Base-by-base conservation (phyloP, 2,797 vertebrate species). In the Centroberyx gerrardi region DNA sequence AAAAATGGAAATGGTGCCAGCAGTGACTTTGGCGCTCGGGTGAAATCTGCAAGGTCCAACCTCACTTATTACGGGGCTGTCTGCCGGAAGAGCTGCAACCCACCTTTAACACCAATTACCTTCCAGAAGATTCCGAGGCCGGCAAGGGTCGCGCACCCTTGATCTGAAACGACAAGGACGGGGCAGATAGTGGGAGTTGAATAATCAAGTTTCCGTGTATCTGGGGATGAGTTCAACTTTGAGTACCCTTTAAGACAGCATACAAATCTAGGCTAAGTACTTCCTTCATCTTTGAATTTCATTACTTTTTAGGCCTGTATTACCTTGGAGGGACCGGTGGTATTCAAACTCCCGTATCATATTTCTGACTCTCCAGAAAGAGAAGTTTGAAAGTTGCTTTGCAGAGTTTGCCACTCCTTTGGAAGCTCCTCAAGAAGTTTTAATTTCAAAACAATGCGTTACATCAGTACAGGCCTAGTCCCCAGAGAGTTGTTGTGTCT, bases 101-200 rank as follows among this genome's bases (percentile, higher is more conserved):
- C 69, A 88, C 76, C 82, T 83, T 85, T 87, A 81, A 86, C 83
- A 87, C 62, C 81, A 90, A 86, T 90, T 84, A 87, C 73, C 73
- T 74, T 55, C 31, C 52, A 58, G 58, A 59, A 38, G 27, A 70
- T 46, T 52, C 46, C 49, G 62, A 51, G 52, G 51, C 54, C 59
- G 62, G 53, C 63, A 60, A 58, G 46, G 73, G 76, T 66, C 62
- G 36, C 46, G 44, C 56, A 65, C 28, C 62, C 64, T 76, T 62
- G 65, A 77, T 78, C 62, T 62, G 79, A 59, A 67, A 53, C 0
- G 28, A 79, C 68, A 66, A 81, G 76, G 54, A 79, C 42, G 0
- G 4, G 40, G 12, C 56, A 53, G 22, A 49, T 83, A 82, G 83
- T 17, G 15, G 29, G 59, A 22, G 36, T 22, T 3, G 67, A 84